phyloP scores from a whole-genome alignment of 2,797 vertebrate genomes.

The Pipistrellus pygmaeus region DNA sequence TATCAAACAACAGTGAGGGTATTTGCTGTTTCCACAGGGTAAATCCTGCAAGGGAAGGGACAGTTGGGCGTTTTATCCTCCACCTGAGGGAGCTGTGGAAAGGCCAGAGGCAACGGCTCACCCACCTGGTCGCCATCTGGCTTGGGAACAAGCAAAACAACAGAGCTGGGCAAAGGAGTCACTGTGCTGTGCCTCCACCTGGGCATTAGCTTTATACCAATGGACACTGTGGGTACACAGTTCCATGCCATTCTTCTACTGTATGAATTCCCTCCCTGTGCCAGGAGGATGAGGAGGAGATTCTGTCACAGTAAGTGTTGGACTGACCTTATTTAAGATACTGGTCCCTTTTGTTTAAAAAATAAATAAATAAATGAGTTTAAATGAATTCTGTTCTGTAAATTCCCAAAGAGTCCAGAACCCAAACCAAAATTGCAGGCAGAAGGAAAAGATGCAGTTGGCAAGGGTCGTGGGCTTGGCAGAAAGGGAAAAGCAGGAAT shows the following conservation, averaged over 20 bases:
- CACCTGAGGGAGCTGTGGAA: slow-evolving; percentile 1
- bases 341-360: slow-evolving; percentile 44
- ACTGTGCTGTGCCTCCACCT: slow-evolving; percentile 34
- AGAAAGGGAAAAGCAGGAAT: neutral
- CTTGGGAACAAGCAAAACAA: slow-evolving; percentile 70
- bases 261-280: slow-evolving; percentile 38
- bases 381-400: slow-evolving; percentile 59
- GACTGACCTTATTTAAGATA: slow-evolving; percentile 70
- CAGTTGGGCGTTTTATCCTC: slow-evolving; percentile 71
- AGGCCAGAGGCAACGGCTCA: slow-evolving; percentile 55
- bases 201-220: slow-evolving; percentile 66
- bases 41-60: slow-evolving; percentile 51
- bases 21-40: slow-evolving; percentile 32
- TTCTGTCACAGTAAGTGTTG: slow-evolving; percentile 54
- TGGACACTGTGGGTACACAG: slow-evolving; percentile 43
- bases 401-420: slow-evolving; percentile 62
- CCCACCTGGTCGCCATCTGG: slow-evolving; percentile 73
- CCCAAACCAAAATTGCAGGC: slow-evolving; percentile 43
- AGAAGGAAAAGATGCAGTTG: slow-evolving; percentile 51
- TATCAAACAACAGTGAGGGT: slow-evolving; percentile 58
- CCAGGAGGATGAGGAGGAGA: slow-evolving; percentile 34
- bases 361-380: neutral
- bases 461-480: slow-evolving; percentile 14
- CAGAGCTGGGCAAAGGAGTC: slow-evolving; percentile 55
- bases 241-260: slow-evolving; percentile 69